phyloP scores from a whole-genome alignment of 2,888 invertebrate species.

The Masnerella sp. region DNA sequence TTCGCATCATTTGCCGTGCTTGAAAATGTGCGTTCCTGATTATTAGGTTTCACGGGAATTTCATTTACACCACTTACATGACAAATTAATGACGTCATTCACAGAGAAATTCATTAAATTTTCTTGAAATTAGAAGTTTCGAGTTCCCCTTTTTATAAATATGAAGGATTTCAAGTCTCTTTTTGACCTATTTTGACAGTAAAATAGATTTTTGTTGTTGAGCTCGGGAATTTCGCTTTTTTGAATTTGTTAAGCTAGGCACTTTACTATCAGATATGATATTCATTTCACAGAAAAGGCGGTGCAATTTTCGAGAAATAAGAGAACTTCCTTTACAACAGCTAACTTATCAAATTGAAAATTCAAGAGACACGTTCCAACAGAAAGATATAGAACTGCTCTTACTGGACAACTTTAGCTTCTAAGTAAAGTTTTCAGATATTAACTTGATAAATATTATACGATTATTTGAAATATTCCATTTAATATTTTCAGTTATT shows the following conservation, averaged over 20 bases:
- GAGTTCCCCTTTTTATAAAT: not conserved
- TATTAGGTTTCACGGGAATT: conserved; percentile 30
- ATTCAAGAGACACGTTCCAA: conserved; percentile 56
- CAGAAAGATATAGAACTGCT: conserved; percentile 41
- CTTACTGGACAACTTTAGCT: conserved; percentile 47
- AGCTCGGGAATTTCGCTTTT: conserved; percentile 2
- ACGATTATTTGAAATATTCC: conserved; percentile 22
- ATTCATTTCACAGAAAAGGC: conserved; percentile 35
- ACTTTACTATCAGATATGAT: conserved; percentile 37
- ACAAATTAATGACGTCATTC: conserved; percentile 25
- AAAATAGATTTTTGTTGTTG: conserved; percentile 2
- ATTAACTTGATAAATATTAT: conserved; percentile 30
- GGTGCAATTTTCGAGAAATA: conserved; percentile 42
- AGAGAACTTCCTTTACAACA: conserved; percentile 44
- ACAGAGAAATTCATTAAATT: conserved; percentile 11
- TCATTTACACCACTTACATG: conserved; percentile 34
- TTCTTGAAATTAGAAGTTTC: not conserved
- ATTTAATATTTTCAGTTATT: not conserved
- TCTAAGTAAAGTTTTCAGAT: conserved; percentile 27
- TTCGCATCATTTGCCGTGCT: conserved; percentile 26
- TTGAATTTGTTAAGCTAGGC: conserved; percentile 25
- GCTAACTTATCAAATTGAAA: conserved; percentile 55
- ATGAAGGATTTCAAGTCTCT: not conserved
- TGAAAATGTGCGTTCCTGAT: conserved; percentile 21
- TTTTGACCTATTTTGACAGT: too few relatives aligned